Evolutionary conservation across 2,888 invertebrate species (phyloP).

Genomic region (Cheilosia variabilis): DNA sequence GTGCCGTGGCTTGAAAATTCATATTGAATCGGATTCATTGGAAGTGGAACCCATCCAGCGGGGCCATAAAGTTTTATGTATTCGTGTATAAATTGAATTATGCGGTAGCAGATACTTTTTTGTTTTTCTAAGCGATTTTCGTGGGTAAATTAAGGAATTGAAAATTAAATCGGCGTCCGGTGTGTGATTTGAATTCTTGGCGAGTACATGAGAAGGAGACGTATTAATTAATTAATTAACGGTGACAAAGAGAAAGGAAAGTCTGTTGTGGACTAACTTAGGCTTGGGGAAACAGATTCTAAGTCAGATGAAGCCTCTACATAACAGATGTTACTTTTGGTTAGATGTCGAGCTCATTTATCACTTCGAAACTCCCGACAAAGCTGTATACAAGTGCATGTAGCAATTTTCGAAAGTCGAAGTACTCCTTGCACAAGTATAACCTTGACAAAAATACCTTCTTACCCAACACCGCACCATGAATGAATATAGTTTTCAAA

Average conservation of each 20-base stretch:
- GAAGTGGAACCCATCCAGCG: constrained; percentile 17
- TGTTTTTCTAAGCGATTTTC: not conserved
- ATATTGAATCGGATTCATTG: not conserved
- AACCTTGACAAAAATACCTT: constrained; percentile 45
- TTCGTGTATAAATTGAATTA: constrained; percentile 36
- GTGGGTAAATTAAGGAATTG: not conserved
- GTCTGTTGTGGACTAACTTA: too few relatives aligned
- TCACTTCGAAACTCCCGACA: not conserved
- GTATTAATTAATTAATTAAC: too few relatives aligned
- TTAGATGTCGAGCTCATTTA: too few relatives aligned
- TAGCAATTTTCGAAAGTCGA: constrained; percentile 39
- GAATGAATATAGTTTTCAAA: constrained; percentile 14
- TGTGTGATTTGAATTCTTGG: too few relatives aligned
- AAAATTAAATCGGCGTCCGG: not conserved
- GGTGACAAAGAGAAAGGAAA: too few relatives aligned
- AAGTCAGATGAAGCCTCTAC: too few relatives aligned
- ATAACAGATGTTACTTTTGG: too few relatives aligned
- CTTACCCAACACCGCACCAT: not conserved
- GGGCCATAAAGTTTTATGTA: constrained; percentile 18
- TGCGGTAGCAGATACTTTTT: constrained; percentile 8
- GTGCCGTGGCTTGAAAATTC: not conserved
- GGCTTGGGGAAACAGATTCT: too few relatives aligned
- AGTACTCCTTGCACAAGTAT: constrained; percentile 29
- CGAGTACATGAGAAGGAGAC: too few relatives aligned
- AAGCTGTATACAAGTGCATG: not conserved